phyloP scores from a whole-genome alignment of 2,888 invertebrate species.

The Aricia artaxerxes region DNA sequence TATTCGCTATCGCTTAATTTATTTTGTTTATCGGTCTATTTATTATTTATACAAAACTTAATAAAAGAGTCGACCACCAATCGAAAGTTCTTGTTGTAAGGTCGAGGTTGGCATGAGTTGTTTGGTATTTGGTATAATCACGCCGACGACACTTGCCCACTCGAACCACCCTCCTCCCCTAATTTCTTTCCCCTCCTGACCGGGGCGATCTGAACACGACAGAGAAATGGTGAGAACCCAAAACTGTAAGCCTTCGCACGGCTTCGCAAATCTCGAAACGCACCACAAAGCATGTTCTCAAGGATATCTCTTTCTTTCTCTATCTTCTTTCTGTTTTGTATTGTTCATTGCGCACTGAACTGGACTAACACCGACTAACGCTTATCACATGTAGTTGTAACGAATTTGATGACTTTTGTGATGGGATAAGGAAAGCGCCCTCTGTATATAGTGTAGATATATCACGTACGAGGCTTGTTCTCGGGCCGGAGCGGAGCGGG shows the following conservation, averaged over 20 bases:
- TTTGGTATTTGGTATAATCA: slow-evolving; percentile 40
- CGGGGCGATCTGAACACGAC: slow-evolving; percentile 69
- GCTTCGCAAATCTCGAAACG: slow-evolving; percentile 74
- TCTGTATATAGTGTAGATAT: slow-evolving; percentile 68
- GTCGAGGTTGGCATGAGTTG: slow-evolving; percentile 55
- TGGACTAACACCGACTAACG: slow-evolving; percentile 71
- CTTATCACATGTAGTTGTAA: slow-evolving; percentile 72
- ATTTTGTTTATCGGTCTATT: slow-evolving; percentile 76
- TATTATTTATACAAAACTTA: slow-evolving; percentile 70
- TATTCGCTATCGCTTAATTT: slow-evolving; percentile 80
- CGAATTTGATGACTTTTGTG: slow-evolving; percentile 66
- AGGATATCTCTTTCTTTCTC: slow-evolving; percentile 41
- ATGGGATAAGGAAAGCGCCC: slow-evolving; percentile 90
- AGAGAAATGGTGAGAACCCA: slow-evolving; percentile 78
- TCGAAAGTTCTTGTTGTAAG: slow-evolving; percentile 63
- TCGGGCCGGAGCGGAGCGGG: slow-evolving; percentile 75
- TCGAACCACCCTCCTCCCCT: slow-evolving; percentile 57
- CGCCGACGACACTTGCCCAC: slow-evolving; percentile 54
- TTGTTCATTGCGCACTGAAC: slow-evolving; percentile 73
- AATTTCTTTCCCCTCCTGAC: slow-evolving; percentile 59
- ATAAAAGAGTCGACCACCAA: slow-evolving; percentile 77
- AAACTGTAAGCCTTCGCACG: slow-evolving; percentile 73
- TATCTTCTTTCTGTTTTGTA: slow-evolving; percentile 56
- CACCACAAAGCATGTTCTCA: slow-evolving; percentile 70
- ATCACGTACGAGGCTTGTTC: slow-evolving; percentile 52